These are phyloP conservation scores for Drosophila melanosoma DNA, from an alignment of 2,888 invertebrate species.

Conservation along the genomic window DNA sequence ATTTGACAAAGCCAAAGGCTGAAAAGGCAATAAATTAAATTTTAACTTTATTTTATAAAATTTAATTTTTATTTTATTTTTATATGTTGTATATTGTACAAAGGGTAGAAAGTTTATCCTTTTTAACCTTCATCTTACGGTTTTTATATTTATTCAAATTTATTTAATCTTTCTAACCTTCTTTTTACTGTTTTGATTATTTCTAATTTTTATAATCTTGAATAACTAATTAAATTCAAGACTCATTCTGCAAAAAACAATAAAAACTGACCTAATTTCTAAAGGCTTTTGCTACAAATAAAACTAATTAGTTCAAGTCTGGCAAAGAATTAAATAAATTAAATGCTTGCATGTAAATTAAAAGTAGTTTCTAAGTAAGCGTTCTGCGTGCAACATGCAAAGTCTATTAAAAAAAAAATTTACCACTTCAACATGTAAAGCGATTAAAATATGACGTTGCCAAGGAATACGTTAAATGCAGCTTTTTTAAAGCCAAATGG, in stretches of 20 bases:
- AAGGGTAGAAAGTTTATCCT: not conserved
- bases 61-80: too few relatives aligned
- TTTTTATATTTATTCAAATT: not conserved
- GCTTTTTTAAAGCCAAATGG: conserved; percentile 49
- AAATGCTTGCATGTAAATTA: not conserved
- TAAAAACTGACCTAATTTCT: not conserved
- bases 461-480: conserved; percentile 25
- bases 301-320: not conserved
- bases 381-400: not conserved
- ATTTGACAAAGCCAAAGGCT: not conserved
- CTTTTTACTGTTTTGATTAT: too few relatives aligned
- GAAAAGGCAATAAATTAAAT: not conserved
- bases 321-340: not conserved
- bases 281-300: not conserved
- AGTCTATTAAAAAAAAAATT: not conserved
- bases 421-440: not conserved
- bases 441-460: conserved; percentile 5
- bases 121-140: not conserved
- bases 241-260: too few relatives aligned
- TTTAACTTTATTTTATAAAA: not conserved
- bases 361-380: not conserved
- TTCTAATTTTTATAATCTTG: not conserved
- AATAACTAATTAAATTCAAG: not conserved
- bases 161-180: too few relatives aligned
- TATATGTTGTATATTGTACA: not conserved